Evolutionary conservation across 2,888 invertebrate species (phyloP).

Genomic region (Lamproptera curius): DNA sequence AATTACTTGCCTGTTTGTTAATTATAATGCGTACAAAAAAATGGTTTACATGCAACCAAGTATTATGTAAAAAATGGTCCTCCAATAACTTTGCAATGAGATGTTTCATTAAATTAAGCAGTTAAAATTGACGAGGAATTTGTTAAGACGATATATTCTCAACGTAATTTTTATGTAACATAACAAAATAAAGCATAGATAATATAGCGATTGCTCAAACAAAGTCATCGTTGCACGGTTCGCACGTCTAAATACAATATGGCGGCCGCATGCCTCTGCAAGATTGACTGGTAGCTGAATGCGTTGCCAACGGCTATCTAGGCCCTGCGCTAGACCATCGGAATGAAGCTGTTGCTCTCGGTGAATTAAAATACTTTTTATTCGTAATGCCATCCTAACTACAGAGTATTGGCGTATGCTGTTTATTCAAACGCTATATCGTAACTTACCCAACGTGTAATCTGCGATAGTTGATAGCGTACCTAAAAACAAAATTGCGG

Average conservation of each 20-base stretch:
- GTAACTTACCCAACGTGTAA: conserved; percentile 15
- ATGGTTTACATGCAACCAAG: too few species aligned
- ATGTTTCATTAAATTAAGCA: too few species aligned
- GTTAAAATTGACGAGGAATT: too few species aligned
- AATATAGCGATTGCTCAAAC: conserved; percentile 32
- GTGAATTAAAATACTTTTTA: conserved; percentile 71
- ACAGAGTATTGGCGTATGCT: conserved; percentile 21
- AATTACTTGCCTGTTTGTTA: too few species aligned
- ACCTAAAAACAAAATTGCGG: conserved; percentile 19
- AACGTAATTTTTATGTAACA: background rate
- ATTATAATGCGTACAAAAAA: too few species aligned
- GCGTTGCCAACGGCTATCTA: conserved; percentile 67
- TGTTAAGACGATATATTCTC: background rate
- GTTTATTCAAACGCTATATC: conserved; percentile 22
- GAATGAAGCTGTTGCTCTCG: conserved; percentile 55
- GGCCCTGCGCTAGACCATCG: conserved; percentile 47
- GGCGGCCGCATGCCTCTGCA: conserved; percentile 69
- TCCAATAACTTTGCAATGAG: too few species aligned
- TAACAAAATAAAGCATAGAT: background rate
- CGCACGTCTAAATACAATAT: conserved; percentile 56
- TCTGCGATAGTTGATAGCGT: conserved; percentile 2
- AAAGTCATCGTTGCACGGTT: conserved; percentile 43
- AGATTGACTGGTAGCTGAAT: conserved; percentile 74
- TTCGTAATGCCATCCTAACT: conserved; percentile 53
- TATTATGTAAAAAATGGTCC: too few species aligned